Evolutionary conservation across 2,113 vertebrate species (phyloP).

Genomic region (Eidolon helvum): DNA sequence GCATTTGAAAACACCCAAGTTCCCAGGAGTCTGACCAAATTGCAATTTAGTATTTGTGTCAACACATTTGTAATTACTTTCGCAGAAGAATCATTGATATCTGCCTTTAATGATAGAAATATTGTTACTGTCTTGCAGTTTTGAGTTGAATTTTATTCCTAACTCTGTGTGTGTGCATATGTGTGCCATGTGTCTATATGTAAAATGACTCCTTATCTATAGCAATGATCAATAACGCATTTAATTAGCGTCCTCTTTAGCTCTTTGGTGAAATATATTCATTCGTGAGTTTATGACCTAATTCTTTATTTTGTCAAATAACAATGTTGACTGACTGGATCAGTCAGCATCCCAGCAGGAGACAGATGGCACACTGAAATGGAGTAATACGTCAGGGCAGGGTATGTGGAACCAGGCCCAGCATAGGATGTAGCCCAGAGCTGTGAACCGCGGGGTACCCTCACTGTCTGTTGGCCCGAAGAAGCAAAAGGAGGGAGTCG

Average conservation of each 20-base stretch:
- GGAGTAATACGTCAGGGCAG: background rate
- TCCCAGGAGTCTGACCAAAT: slow-evolving; percentile 38
- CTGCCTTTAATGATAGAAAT: slow-evolving; percentile 7
- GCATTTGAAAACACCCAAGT: slow-evolving; percentile 28
- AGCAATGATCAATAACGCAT: background rate
- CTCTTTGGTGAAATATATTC: background rate
- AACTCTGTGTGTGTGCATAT: background rate
- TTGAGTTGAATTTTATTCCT: background rate
- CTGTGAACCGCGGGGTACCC: background rate
- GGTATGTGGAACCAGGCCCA: background rate
- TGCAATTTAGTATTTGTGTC: background rate
- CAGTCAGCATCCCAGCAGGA: background rate
- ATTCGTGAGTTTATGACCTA: background rate
- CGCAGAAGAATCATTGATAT: background rate
- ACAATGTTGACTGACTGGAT: slow-evolving; percentile 4
- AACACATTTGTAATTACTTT: slow-evolving; percentile 47
- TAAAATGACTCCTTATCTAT: background rate
- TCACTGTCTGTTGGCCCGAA: background rate
- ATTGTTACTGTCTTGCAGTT: background rate
- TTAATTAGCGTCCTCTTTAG: background rate
- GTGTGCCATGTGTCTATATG: background rate
- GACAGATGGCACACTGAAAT: background rate
- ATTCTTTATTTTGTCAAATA: background rate
- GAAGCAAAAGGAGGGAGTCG: background rate
- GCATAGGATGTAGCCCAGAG: background rate